phyloP scores from a whole-genome alignment of 2,888 invertebrate genomes.

The Callimorpha dominula region DNA sequence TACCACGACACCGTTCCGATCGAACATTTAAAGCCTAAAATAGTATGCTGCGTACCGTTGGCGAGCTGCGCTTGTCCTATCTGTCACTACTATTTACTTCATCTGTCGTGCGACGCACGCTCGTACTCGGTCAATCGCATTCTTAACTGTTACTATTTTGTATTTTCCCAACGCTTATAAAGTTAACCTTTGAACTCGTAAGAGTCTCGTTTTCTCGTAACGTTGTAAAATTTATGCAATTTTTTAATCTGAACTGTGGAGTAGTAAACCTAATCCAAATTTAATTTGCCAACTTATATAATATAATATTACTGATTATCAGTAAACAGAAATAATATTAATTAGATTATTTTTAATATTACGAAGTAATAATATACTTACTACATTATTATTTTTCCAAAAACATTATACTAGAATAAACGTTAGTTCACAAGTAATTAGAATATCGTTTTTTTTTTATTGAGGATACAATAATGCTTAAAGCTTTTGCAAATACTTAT shows the following conservation, averaged over 20 bases:
- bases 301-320: not conserved
- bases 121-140: slow-evolving; percentile 8
- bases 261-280: not conserved
- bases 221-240: not conserved
- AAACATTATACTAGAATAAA: no score
- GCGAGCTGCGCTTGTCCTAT: slow-evolving; percentile 3
- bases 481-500: not conserved
- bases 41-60: slow-evolving; percentile 31
- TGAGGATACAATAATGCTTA: not conserved
- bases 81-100: slow-evolving; percentile 16
- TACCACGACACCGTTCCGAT: slow-evolving; percentile 58
- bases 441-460: no score
- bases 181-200: slow-evolving; percentile 1
- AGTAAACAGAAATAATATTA: no score
- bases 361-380: no score
- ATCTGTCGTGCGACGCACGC: slow-evolving; percentile 1
- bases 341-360: no score
- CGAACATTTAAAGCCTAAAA: slow-evolving; percentile 44
- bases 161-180: slow-evolving; percentile 4
- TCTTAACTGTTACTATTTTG: slow-evolving; percentile 7
- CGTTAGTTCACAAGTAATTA: no score
- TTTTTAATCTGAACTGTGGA: not conserved
- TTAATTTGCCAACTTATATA: not conserved
- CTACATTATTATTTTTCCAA: no score
- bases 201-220: not conserved